These are phyloP conservation scores for Callipepla californica DNA, from an alignment of 2,113 vertebrate genomes.

Conservation along the genomic window DNA sequence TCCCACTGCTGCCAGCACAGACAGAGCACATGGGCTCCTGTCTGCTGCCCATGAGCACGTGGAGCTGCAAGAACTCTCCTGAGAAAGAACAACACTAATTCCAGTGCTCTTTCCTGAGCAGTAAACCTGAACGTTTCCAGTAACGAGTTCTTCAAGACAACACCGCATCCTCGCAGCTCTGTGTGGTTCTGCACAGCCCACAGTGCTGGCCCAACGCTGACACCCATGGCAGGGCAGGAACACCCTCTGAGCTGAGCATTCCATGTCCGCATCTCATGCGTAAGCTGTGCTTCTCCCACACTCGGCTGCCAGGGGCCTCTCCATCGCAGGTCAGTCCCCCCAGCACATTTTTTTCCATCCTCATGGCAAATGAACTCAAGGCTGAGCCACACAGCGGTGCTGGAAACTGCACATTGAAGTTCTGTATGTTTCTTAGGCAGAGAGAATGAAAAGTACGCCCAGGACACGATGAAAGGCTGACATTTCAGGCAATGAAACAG, in stretches of 20 bases:
- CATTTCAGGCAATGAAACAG: background rate
- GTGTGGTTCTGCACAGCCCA: background rate
- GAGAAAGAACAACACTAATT: background rate
- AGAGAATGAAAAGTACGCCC: background rate
- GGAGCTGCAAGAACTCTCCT: background rate
- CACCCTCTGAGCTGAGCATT: too few relatives aligned
- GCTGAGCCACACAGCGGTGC: background rate
- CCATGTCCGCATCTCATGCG: too few relatives aligned
- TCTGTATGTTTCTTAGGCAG: background rate
- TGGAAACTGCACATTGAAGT: background rate
- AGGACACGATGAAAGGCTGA: background rate
- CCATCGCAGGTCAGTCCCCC: background rate
- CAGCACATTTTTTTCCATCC: background rate
- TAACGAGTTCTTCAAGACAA: background rate
- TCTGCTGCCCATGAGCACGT: fast-evolving
- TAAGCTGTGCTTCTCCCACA: background rate
- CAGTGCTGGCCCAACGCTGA: background rate
- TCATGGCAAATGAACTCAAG: background rate
- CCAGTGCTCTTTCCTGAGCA: background rate
- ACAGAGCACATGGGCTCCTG: background rate
- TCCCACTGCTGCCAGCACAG: background rate
- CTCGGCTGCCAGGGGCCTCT: background rate
- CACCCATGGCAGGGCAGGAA: too few relatives aligned
- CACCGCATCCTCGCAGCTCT: background rate
- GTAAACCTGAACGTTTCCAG: background rate